Evolutionary conservation across 2,888 invertebrate genomes (phyloP).

Genomic region (Lamproptera curius): DNA sequence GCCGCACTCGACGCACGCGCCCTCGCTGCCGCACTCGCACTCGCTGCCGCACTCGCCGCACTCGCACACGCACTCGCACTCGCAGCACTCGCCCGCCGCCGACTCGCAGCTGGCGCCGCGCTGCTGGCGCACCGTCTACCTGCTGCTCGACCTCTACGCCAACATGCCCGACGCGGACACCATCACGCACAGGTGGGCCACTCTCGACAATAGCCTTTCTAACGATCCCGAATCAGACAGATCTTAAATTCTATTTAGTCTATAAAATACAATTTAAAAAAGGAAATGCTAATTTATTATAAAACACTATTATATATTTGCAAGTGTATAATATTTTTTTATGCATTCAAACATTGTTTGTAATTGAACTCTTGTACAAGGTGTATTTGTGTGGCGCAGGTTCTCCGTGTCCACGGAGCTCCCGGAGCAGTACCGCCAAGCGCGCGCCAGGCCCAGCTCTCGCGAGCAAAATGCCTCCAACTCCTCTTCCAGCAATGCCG

Average conservation of each 20-base stretch:
- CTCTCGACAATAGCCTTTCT: too few relatives aligned
- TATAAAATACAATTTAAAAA: too few relatives aligned
- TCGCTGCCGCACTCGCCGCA: slow-evolving; percentile 61
- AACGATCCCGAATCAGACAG: too few relatives aligned
- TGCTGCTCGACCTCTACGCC: slow-evolving; percentile 94
- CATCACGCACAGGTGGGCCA: slow-evolving; percentile 86
- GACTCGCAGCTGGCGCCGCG: slow-evolving; percentile 80
- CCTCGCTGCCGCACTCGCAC: slow-evolving; percentile 36
- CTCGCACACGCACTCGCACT: slow-evolving; percentile 82
- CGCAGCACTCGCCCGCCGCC: slow-evolving; percentile 53
- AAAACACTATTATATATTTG: too few relatives aligned
- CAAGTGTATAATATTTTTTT: too few relatives aligned
- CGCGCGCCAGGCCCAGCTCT: slow-evolving; percentile 48
- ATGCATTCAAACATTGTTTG: too few relatives aligned
- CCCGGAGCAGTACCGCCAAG: slow-evolving; percentile 81
- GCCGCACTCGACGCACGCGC: slow-evolving; percentile 18
- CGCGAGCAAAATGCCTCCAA: slow-evolving; percentile 62
- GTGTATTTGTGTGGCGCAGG: too few relatives aligned
- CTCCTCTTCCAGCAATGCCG: slow-evolving; percentile 74
- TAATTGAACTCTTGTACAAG: too few relatives aligned
- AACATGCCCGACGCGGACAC: slow-evolving; percentile 97
- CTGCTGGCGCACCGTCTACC: slow-evolving; percentile 97
- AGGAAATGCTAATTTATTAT: too few relatives aligned
- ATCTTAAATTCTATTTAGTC: too few relatives aligned
- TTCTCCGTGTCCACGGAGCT: slow-evolving; percentile 85